Evolutionary conservation across 2,797 vertebrate species (phyloP), one percentile per base, ranked within the genome.

Genomic region (Ciconia nigra): DNA sequence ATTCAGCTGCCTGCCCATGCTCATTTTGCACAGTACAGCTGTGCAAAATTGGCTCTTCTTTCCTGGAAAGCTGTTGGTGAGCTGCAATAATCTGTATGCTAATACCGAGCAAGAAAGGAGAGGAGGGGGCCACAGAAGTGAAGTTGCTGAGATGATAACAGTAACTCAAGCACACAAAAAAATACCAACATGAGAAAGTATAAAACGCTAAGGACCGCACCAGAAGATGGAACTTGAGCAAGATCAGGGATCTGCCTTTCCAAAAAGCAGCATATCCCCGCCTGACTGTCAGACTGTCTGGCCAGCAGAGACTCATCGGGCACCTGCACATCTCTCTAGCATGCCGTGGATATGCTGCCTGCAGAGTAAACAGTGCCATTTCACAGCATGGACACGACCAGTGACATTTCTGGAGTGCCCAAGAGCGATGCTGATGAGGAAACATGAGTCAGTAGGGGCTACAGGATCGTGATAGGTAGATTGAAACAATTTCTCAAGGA

Each of bases 111-210:
- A 72, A 35, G 41, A 49, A 87, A 77, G 12, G 13, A 54, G 7
- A 15, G 13, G 8, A 63, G 16, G 22, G 22, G 4, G 24, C 31
- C 19, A 58, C 29, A 52, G 15, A 73, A 62, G 57, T 44, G 10
- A 80, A 47, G 44, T 16, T 55, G 39, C 8, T n/a, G 39, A 58
- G 37, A n/a, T 39, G 7, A 13, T 2, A 91, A 39, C 15, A 41
- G 39, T 26, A 85, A 70, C 16, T 51, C 63, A 55, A 88, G 28
- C 19, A 86, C 26, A 24, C 9, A 25, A 17, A 85, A 77, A 79
- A 47, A 8, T 1, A 12, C 3, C 1, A 0, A 3, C 3, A 18
- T 20, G 10, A 25, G 33, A 83, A 35, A 7, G 6, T 20, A 10
- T 29, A 39, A 91, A 89, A 42, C 9, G 14, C 21, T n/a, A 10